A percentile compares a stretch with the other conserved stretches of the same genome.
Evolutionary conservation across 2,888 invertebrate genomes (phyloP).

Genomic region (Lasioglossum zephyrum): DNA sequence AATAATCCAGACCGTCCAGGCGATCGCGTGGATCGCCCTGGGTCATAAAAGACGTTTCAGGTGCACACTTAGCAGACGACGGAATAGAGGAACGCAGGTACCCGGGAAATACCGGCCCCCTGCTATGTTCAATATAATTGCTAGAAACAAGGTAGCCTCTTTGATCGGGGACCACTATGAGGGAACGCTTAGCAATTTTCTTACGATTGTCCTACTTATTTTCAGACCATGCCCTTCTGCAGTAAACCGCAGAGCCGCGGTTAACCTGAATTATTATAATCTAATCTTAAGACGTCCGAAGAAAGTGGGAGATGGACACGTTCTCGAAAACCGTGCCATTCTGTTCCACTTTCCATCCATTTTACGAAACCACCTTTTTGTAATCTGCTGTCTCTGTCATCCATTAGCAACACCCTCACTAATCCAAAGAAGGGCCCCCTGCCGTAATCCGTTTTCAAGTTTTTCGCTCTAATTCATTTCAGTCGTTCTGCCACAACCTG

Average conservation of each 20-base stretch:
- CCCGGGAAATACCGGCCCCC: conserved; percentile 30
- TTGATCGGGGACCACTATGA: conserved; percentile 3
- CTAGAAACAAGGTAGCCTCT: conserved; percentile 72
- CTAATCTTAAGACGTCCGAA: conserved; percentile 59
- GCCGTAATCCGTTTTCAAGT: background rate
- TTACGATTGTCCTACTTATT: conserved; percentile 79
- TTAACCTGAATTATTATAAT: conserved; percentile 38
- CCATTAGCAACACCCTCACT: conserved; percentile 9
- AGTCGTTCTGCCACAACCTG: conserved; percentile 7
- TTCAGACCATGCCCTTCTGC: conserved; percentile 75
- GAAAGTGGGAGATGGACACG: background rate
- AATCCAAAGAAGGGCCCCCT: conserved; percentile 29
- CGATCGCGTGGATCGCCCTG: background rate
- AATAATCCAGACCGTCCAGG: background rate
- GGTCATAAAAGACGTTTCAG: background rate
- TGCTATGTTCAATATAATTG: conserved; percentile 66
- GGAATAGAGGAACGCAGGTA: conserved; percentile 33
- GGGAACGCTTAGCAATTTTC: conserved; percentile 64
- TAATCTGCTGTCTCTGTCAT: conserved; percentile 41
- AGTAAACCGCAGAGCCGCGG: background rate
- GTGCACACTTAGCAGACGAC: background rate
- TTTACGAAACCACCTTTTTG: conserved; percentile 42
- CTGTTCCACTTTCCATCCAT: conserved; percentile 33
- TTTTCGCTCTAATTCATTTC: conserved; percentile 9
- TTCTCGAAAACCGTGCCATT: conserved; percentile 11